Conservation (phyloP, 2,888 invertebrate genomes). For the Limnephilus rhombicus region DNA sequence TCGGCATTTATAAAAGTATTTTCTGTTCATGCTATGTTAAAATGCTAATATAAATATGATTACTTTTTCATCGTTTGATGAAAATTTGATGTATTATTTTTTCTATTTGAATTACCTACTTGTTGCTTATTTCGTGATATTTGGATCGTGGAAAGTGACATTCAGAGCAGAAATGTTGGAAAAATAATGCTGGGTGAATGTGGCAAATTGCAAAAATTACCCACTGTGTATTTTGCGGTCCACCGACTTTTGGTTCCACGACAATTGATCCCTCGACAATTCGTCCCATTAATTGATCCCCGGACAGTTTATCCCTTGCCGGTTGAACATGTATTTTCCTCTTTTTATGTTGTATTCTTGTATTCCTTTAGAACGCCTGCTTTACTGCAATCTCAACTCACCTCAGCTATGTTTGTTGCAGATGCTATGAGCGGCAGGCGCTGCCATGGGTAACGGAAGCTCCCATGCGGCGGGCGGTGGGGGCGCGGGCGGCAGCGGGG, state of each 20-base stretch:
- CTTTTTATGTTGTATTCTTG: not conserved
- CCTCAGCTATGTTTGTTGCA: slow-evolving; percentile 45
- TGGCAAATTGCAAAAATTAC: not conserved
- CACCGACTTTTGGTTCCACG: no score
- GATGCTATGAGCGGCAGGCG: slow-evolving; percentile 55
- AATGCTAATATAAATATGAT: not conserved
- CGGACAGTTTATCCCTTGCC: no score
- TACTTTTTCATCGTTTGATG: not conserved
- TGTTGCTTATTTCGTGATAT: not conserved
- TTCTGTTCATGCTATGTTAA: not conserved
- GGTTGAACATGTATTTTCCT: not conserved
- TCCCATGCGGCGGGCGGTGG: slow-evolving; percentile 46
- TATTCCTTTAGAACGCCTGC: not conserved
- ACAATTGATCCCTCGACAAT: no score
- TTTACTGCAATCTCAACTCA: not conserved
- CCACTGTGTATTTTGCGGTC: not conserved
- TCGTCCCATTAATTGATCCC: no score
- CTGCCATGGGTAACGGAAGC: slow-evolving; percentile 63
- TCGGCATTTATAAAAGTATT: not conserved
- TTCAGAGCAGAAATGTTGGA: not conserved
- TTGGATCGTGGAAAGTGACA: not conserved
- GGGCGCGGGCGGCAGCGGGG: slow-evolving; percentile 3
- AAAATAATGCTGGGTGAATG: not conserved
- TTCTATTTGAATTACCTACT: not conserved
- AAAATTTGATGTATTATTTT: not conserved